Evolutionary conservation across 2,888 invertebrate species (phyloP), one percentile per base, ranked within the genome.

Genomic region (Tigriopus californicus): DNA sequence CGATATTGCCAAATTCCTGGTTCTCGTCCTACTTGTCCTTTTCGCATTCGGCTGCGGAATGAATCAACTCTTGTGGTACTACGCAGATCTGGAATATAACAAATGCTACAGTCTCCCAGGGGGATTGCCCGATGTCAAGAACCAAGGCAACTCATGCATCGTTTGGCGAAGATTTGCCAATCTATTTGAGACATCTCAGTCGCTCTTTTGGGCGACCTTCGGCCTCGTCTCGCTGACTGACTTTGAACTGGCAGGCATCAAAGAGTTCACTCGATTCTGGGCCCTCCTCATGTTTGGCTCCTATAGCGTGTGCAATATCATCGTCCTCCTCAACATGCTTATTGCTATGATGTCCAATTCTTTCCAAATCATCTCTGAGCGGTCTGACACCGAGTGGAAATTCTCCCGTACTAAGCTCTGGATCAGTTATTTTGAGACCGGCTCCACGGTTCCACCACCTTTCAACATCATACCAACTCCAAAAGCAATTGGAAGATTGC

Each of bases 341-440:
- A 94, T 94, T 68, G 94, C 94, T 65, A 95, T 94, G 94, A 92
- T 94, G 91, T 90, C 89, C 67, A 94, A 91, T 74, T 91, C 91
- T 1, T 94, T 89, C 69, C 84, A 90, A 53, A 81, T 84, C 73
- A 94, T 94, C 67, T 83, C 82, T 69, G 92, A 91, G 73, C 80
- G 89, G 68, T 85, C 92, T 0, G 94, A 94, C 67, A 83, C 83
- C 0, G 94, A 94, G 72, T 94, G 94, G 94, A 94, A 94, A 72
- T 94, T 92, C 70, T 92, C 94, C 0, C 77, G 94, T 52, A 89
- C 90, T 0, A 84, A 86, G 65, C 74, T 95, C 2, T 94, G 94
- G 92, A 84, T 94, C 80, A 89, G 86, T 67, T 95, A 90, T 70
- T 95, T 95, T 68, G 92, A 92, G 68, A 87, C 85, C 67, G 83